Percentiles rank a stretch among this genome's conserved stretches.
Conservation (phyloP, 2,888 invertebrate genomes). For the Omphaloscelis lunosa region DNA sequence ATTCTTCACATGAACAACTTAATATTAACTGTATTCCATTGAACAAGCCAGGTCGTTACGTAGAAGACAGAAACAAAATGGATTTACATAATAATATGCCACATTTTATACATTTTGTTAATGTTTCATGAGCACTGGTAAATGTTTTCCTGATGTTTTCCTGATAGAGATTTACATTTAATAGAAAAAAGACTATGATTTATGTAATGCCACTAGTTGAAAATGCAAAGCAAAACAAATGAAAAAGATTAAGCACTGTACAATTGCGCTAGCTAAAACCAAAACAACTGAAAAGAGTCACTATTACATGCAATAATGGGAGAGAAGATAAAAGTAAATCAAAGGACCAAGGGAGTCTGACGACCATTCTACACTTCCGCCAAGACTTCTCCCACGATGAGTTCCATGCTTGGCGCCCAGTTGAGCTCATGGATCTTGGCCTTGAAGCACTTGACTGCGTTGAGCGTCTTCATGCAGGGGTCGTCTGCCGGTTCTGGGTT, state of each 20-base stretch:
- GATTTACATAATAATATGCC: not conserved
- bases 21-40: constrained; percentile 29
- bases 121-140: not conserved
- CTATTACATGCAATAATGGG: not conserved
- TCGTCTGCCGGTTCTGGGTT: constrained; percentile 59
- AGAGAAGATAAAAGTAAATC: not conserved
- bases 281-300: not conserved
- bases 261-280: not conserved
- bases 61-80: not conserved
- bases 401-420: constrained; percentile 78
- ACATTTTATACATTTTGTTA: not conserved
- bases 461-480: constrained; percentile 71
- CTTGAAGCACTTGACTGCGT: constrained; percentile 79
- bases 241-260: not conserved
- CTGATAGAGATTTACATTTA: not conserved
- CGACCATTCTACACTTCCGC: constrained; percentile 69
- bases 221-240: not conserved
- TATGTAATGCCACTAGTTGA: not conserved
- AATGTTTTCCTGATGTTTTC: no score
- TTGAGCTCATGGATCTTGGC: constrained; percentile 78
- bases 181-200: not conserved
- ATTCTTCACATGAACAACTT: constrained; percentile 16
- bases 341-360: not conserved
- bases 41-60: constrained; percentile 19
- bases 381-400: constrained; percentile 75